phyloP scores from a whole-genome alignment of 2,797 vertebrate species.

The Gallinago solitaria region DNA sequence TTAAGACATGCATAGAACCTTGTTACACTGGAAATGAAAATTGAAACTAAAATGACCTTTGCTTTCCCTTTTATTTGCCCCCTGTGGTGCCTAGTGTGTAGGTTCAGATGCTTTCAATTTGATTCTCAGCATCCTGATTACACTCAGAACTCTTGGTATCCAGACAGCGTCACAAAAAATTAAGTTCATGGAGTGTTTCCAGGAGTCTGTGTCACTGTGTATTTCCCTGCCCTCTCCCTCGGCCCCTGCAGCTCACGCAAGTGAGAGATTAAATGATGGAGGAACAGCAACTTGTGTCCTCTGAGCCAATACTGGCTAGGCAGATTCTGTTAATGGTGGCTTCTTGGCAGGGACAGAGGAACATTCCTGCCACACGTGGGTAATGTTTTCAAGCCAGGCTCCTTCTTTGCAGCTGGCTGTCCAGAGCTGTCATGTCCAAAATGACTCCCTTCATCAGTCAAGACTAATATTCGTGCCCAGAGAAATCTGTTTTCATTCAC shows the following conservation, averaged over 20 bases:
- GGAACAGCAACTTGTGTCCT: background rate
- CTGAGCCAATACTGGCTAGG: background rate
- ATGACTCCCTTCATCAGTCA: background rate
- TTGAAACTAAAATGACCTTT: background rate
- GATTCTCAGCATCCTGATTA: background rate
- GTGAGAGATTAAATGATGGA: background rate
- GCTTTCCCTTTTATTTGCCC: constrained; percentile 3
- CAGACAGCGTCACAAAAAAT: background rate
- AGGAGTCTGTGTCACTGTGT: background rate
- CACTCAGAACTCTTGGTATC: background rate
- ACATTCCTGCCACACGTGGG: background rate
- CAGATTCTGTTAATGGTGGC: background rate
- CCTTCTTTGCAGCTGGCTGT: background rate
- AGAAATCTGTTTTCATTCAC: background rate
- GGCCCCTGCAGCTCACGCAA: accelerated
- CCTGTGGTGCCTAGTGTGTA: background rate
- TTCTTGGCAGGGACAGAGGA: constrained; percentile 16
- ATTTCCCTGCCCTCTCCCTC: background rate
- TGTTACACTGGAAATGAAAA: background rate
- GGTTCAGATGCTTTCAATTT: background rate
- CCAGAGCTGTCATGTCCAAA: background rate
- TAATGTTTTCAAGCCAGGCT: constrained; percentile 18
- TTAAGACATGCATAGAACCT: background rate
- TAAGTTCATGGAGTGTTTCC: background rate
- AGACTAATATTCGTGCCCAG: background rate